Evolutionary conservation across 2,797 vertebrate genomes (phyloP).

Genomic region (Caiman crocodilus): DNA sequence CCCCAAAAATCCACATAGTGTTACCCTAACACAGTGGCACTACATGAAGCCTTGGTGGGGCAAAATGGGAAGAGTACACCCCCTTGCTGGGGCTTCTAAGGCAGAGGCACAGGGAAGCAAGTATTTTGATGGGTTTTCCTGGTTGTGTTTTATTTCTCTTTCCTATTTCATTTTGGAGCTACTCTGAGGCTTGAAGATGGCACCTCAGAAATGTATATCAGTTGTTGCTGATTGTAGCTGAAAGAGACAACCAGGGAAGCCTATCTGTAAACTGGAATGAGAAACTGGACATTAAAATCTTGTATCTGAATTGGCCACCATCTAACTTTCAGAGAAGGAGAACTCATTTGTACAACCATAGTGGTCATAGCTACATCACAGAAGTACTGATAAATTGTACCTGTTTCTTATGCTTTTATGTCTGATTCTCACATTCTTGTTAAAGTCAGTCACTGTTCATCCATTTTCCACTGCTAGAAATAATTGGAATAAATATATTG

Average conservation of each 20-base stretch:
- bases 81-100: neutral
- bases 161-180: neutral
- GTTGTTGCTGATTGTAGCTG: neutral
- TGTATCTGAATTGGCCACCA: neutral
- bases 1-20: too few relatives aligned
- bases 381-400: neutral
- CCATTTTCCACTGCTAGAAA: slow-evolving; percentile 38
- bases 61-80: neutral
- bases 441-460: slow-evolving; percentile 24
- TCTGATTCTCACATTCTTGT: slow-evolving; percentile 17
- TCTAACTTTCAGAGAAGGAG: neutral
- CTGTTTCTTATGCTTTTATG: neutral
- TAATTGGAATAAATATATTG: slow-evolving; percentile 24
- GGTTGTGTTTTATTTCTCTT: neutral
- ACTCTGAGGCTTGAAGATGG: neutral
- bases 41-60: neutral
- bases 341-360: neutral
- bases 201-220: neutral
- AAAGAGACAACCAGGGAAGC: neutral
- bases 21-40: neutral
- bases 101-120: neutral
- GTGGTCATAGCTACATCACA: neutral
- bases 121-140: neutral
- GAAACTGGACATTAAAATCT: neutral
- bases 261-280: neutral